Base-by-base conservation (phyloP, 2,113 vertebrate genomes). In the Vombatus ursinus region DNA sequence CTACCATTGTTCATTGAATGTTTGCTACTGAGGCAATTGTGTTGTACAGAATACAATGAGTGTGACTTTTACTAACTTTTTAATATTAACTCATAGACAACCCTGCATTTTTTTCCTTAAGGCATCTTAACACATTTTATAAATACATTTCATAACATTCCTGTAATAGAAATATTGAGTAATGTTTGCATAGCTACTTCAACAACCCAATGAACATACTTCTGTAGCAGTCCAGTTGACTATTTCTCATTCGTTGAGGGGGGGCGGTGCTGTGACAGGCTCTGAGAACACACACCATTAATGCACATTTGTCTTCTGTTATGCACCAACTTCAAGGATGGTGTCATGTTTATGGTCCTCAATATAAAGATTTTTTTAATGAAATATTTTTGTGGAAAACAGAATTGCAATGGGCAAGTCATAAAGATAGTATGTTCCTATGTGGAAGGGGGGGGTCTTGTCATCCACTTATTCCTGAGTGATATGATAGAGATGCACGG, bases 81-180 rank as follows among this genome's bases (percentile, higher is more conserved):
- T 95, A 94, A 95, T 94, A 44, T 50, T 90, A 61, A 51, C 50
- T 94, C 57, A 92, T 92, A 37, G 49, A 14, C 2, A 92, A 50
- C 84, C 92, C 94, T 97, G 16, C 91, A 52, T 95, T 97, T 96
- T 96, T 96, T 16, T 96, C 37, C 25, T 95, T 93, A 91, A 93
- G 91, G 12, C 96, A 95, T 31, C 52, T 94, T 94, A 92, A 12
- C 89, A 37, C 94, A 93, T 91, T 95, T 93, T 96, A 52, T 1
- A 95, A 96, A 12, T 61, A 22, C 93, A 91, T 95, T 95, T 94
- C 26, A 53, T 93, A 94, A 90, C 89, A 91, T 94, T 2, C 25
- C 68, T 84, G n/a, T 23, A 84, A 44, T 91, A 91, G 14, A 96
- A 94, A 94, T 92, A 50, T 4, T 50, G 50, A 95, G 89, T 95